phyloP scores from a whole-genome alignment of 1,140 invertebrate species.

The Choristoneura fumiferana region DNA sequence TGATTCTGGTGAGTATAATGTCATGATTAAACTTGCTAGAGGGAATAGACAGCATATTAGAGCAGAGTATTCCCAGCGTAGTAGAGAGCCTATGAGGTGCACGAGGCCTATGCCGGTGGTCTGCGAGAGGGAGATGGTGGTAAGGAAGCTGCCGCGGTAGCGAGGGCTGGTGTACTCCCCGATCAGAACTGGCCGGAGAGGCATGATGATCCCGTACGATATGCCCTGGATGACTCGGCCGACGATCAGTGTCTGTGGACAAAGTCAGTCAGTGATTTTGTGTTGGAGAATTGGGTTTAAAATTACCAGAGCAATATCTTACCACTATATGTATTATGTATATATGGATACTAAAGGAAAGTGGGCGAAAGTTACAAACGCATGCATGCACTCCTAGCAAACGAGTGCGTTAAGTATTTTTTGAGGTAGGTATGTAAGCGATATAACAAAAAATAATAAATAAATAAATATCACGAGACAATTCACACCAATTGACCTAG shows the following conservation, averaged over 20 bases:
- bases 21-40: constrained; percentile 65
- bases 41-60: constrained; percentile 70
- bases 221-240: constrained; percentile 50
- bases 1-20: constrained; percentile 82
- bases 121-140: constrained; percentile 69
- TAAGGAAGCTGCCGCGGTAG: constrained; percentile 78
- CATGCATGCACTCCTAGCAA: too few species aligned
- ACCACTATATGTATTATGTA: too few species aligned
- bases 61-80: constrained; percentile 77
- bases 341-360: too few species aligned
- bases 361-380: too few species aligned
- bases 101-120: constrained; percentile 76
- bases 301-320: too few species aligned
- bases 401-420: too few species aligned
- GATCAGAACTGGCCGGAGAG: constrained; percentile 52
- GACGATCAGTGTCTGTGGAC: constrained; percentile 36
- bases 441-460: too few species aligned
- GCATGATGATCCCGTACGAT: constrained; percentile 46
- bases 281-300: too few species aligned
- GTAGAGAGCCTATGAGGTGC: constrained; percentile 78
- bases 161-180: constrained; percentile 70
- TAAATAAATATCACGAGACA: too few species aligned
- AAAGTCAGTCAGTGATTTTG: too few species aligned
- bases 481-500: too few species aligned
- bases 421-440: too few species aligned